Percentiles rank a stretch among this genome's conserved stretches.
phyloP scores from a whole-genome alignment of 2,113 vertebrate genomes.

The Hippopotamus amphibius region DNA sequence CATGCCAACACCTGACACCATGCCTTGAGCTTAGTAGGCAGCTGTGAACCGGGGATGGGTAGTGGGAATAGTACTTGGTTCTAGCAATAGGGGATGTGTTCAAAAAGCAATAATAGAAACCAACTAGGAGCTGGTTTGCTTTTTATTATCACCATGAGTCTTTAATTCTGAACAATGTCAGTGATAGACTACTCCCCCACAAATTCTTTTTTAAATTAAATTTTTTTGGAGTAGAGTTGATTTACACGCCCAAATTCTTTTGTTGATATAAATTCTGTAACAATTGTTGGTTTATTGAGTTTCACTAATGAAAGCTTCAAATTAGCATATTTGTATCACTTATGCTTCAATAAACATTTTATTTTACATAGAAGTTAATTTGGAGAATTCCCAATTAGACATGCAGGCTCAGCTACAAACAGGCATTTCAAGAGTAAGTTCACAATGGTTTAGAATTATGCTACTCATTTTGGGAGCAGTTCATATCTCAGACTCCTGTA shows the following conservation, averaged over 20 bases:
- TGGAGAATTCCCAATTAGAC: neutral
- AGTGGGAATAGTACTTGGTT: neutral
- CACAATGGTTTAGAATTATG: neutral
- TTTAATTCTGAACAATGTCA: slow-evolving; percentile 17
- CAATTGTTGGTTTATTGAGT: neutral
- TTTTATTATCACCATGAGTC: neutral
- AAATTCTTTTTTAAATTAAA: neutral
- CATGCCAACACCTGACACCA: neutral
- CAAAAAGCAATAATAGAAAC: neutral
- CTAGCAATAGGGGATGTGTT: neutral
- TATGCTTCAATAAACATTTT: slow-evolving; percentile 18
- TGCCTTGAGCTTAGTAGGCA: neutral
- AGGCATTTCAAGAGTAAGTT: neutral
- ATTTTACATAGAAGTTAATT: slow-evolving; percentile 37
- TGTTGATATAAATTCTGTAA: neutral
- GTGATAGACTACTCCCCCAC: neutral
- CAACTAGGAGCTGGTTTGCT: neutral
- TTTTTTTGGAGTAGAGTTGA: neutral
- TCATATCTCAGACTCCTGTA: neutral
- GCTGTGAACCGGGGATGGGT: neutral
- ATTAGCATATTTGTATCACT: slow-evolving; percentile 10
- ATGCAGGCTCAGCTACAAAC: neutral
- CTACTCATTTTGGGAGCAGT: neutral
- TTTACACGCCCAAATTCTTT: neutral
- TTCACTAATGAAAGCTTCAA: neutral